Base-by-base conservation (phyloP, 2,888 invertebrate species). In the Tipula confusa region DNA sequence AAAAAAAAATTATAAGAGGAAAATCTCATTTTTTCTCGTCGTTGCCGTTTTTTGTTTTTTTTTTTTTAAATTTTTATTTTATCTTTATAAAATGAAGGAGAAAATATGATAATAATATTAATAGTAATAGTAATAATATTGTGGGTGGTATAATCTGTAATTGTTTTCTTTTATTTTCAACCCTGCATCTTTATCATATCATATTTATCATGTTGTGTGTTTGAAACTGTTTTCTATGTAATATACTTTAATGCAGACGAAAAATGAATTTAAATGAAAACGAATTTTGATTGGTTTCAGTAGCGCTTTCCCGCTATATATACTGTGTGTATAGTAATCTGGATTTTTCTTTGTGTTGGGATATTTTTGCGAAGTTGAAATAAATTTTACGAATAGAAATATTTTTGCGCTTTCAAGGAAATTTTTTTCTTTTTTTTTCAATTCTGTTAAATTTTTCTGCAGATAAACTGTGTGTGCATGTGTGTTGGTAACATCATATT, bases 81-180 rank as follows among this genome's bases (percentile, higher is more conserved):
- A 64, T 64, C 64, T 18, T 4, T 7, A 64, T 24, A 24, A 24
- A 24, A 64, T 64, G 64, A 64, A 24, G 64, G 7, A 64, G 18
- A 64, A 64, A 64, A 64, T 64, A 64, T 64, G 64, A 64, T 64
- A 64, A 64, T 64, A 64, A 64, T 64, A 64, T 64, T 64, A 64
- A 64, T 64, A 64, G 64, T 43, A 43, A 43, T 43, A 43, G 15
- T 64, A 64, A 64, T 64, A 64, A 64, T 64, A 64, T 64, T 64
- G 64, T 64, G 64, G 64, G 64, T 64, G 64, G 64, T 64, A 64
- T 64, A 64, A 64, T 64, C 64, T 64, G 64, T 64, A 64, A 64
- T 64, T 64, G 64, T 64, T 64, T 64, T 64, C 1, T 64, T 43
- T 43, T 43, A 15, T 43, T 24, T 64, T 38, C 38, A 13, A 11